Evolutionary conservation across 2,888 invertebrate genomes (phyloP), one percentile per base, ranked within the genome.

Genomic region (Norana najaformis): DNA sequence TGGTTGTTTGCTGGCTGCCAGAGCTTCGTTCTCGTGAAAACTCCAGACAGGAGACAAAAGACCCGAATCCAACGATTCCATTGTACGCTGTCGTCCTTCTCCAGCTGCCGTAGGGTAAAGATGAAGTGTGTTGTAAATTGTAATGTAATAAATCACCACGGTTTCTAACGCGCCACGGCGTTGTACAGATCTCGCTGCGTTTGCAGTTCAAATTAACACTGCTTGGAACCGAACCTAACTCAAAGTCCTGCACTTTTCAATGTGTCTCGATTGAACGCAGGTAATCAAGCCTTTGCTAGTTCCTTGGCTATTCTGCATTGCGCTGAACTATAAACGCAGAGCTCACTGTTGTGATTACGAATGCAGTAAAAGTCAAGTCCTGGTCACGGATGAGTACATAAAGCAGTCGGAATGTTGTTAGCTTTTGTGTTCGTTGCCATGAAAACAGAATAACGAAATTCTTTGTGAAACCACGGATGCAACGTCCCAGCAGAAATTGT

Each of bases 41-140:
- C 85, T 85, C 85, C 85, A 85, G 85, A 85, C 34, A 20, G 85
- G 85, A 85, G 85, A 85, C 85, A 85, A 37, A 85, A 85, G 85
- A 36, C 23, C 20, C 35, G 37, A 34, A 37, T 85, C 85, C 36
- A 85, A 20, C 85, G 85, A 37, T 23, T 85, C 85, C 85, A 85
- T 85, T n/a, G 83, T 4, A 34, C 16, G 6, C 83, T 34, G 14
- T 34, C 20, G 83, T 36, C 36, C 85, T 36, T 36, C 30, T 69
- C 14, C 47, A 47, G 47, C 2, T 5, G 47, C 23, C 23, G 47
- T 47, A 47, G n/a, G 30, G 69, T 30, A 11, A 69, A 6, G 69
- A 16, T 30, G 69, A n/a, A n/a, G n/a, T n/a, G n/a, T n/a, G n/a
- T n/a, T n/a, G n/a, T n/a, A n/a, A n/a, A n/a, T 69, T n/a, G 69